Conservation (phyloP, 1,140 invertebrate genomes). For the Leucophenga varia region DNA sequence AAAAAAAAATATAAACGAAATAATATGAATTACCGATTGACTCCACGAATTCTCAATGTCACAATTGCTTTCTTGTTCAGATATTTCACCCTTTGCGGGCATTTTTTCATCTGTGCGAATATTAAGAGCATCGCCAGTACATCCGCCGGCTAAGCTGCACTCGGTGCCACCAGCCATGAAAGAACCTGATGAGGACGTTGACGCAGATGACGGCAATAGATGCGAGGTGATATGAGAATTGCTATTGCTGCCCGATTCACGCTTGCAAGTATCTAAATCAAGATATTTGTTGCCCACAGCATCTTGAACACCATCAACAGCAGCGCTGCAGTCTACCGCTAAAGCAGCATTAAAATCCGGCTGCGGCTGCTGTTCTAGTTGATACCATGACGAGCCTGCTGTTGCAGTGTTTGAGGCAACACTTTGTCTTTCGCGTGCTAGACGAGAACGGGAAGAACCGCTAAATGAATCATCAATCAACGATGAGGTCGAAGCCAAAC, state of each 20-base stretch:
- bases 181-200: slow-evolving; percentile 44
- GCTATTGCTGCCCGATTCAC: slow-evolving; percentile 38
- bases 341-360: slow-evolving; percentile 39
- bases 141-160: slow-evolving; percentile 41
- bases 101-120: slow-evolving; percentile 81
- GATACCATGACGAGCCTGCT: slow-evolving; percentile 10
- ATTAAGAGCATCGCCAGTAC: slow-evolving; percentile 59
- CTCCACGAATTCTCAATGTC: slow-evolving; percentile 70
- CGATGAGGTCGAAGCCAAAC: slow-evolving; percentile 14
- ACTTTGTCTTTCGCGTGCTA: slow-evolving; percentile 30
- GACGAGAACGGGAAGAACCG: slow-evolving; percentile 26
- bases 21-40: slow-evolving; percentile 58
- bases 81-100: slow-evolving; percentile 79
- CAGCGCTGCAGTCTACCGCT: slow-evolving; percentile 34
- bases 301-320: slow-evolving; percentile 18
- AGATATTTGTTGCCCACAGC: slow-evolving; percentile 39
- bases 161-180: slow-evolving; percentile 42
- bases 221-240: background rate
- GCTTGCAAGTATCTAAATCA: slow-evolving; percentile 49
- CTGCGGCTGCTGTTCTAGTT: slow-evolving; percentile 7
- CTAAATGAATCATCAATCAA: slow-evolving; percentile 40
- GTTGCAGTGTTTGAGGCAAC: slow-evolving; percentile 15
- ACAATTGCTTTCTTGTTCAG: slow-evolving; percentile 79
- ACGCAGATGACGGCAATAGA: slow-evolving; percentile 30
- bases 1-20: too few species aligned